Evolutionary conservation across 1,140 invertebrate genomes (phyloP).

Genomic region (Helicoverpa zea): DNA sequence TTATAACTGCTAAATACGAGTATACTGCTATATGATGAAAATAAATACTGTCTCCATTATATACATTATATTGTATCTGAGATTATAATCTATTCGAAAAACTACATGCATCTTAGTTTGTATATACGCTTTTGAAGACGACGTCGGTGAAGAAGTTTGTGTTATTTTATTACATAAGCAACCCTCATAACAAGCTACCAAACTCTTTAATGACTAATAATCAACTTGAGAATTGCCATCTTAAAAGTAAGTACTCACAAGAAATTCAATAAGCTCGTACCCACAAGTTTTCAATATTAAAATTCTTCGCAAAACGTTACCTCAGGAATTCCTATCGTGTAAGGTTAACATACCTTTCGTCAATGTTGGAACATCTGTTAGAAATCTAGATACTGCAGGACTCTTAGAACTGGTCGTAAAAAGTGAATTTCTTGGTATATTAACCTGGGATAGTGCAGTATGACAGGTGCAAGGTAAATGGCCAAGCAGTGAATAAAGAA

Average conservation of each 20-base stretch:
- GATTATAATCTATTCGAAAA: no score
- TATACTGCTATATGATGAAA: no score
- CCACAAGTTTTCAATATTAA: neutral
- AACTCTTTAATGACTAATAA: neutral
- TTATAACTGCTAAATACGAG: no score
- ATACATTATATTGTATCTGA: no score
- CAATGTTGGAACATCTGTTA: neutral
- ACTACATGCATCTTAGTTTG: no score
- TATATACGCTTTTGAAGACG: neutral
- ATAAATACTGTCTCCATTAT: no score
- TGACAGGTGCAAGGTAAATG: no score
- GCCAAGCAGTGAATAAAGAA: no score
- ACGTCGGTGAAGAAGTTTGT: neutral
- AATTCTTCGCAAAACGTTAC: neutral
- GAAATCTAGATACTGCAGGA: neutral
- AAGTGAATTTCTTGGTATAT: neutral
- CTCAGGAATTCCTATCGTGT: neutral
- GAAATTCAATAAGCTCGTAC: conserved; percentile 1
- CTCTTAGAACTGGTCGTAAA: neutral
- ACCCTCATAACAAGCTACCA: neutral
- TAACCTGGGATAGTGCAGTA: neutral
- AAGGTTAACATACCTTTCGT: neutral
- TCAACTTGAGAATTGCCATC: neutral
- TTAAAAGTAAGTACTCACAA: neutral
- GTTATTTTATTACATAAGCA: neutral